Evolutionary conservation across 2,113 vertebrate genomes (phyloP).

Genomic region (Megaceryle maxima): DNA sequence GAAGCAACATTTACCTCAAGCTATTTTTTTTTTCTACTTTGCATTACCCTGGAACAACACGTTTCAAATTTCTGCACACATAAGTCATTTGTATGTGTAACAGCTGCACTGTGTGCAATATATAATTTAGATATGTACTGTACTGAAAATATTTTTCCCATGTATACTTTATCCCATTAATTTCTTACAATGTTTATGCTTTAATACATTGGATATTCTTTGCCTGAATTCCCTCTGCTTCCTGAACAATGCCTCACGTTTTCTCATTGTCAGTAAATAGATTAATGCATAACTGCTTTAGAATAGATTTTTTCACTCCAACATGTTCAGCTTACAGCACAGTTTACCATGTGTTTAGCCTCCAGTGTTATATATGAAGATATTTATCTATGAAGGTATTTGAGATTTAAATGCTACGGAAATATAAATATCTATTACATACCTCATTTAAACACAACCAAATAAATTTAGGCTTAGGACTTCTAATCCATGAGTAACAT

Average conservation of each 20-base stretch:
- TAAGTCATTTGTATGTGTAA: background rate
- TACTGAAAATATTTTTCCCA: background rate
- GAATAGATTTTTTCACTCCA: background rate
- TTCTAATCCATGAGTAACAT: background rate
- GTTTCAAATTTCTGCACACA: background rate
- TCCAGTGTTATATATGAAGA: background rate
- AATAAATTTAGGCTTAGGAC: background rate
- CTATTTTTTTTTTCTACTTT: background rate
- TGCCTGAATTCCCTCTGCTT: background rate
- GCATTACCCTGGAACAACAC: background rate
- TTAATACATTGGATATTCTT: background rate
- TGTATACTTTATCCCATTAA: background rate
- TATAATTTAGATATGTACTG: background rate
- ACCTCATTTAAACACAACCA: background rate
- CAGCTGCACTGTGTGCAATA: background rate
- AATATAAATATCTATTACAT: background rate
- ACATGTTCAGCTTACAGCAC: background rate
- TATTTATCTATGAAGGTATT: background rate
- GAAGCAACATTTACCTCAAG: background rate
- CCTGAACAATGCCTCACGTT: background rate
- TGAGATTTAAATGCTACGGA: background rate
- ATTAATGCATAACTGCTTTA: constrained; percentile 4
- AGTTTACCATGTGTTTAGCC: background rate
- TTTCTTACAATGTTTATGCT: background rate
- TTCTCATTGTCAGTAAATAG: background rate